Evolutionary conservation across 2,888 invertebrate species (phyloP).

Genomic region (Baronia brevicornis): DNA sequence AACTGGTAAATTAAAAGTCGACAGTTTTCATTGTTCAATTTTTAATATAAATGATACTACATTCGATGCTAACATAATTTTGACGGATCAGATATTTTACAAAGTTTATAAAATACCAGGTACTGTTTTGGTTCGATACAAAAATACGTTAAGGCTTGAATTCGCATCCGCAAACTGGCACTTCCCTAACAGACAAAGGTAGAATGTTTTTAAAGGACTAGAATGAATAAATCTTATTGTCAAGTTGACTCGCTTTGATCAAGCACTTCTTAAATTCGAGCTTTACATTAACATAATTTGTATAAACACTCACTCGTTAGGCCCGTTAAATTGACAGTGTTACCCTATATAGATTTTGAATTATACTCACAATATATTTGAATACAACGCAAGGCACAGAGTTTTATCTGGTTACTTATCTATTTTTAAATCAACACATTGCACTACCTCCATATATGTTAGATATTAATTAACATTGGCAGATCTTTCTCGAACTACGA

Average conservation of each 20-base stretch:
- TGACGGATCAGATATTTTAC: slow-evolving; percentile 7
- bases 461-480: slow-evolving; percentile 43
- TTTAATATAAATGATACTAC: slow-evolving; percentile 10
- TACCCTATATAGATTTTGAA: slow-evolving; percentile 55
- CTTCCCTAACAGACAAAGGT: slow-evolving; percentile 42
- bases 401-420: slow-evolving; percentile 41
- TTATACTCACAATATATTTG: slow-evolving; percentile 42
- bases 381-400: slow-evolving; percentile 70
- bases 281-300: slow-evolving; percentile 45
- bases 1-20: neutral
- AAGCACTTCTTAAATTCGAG: slow-evolving; percentile 68
- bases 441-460: slow-evolving; percentile 37
- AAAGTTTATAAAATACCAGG: slow-evolving; percentile 9
- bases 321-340: slow-evolving; percentile 68
- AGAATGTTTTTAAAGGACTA: slow-evolving; percentile 57
- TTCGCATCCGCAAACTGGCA: neutral
- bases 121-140: slow-evolving; percentile 12
- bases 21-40: slow-evolving; percentile 7
- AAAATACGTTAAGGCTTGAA: slow-evolving; percentile 1
- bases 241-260: slow-evolving; percentile 55
- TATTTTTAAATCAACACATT: slow-evolving; percentile 40
- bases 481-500: slow-evolving; percentile 55
- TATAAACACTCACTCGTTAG: slow-evolving; percentile 52
- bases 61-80: slow-evolving; percentile 7
- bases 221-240: slow-evolving; percentile 64